Conservation (phyloP, 2,113 vertebrate genomes). For the Myotis lucifugus region DNA sequence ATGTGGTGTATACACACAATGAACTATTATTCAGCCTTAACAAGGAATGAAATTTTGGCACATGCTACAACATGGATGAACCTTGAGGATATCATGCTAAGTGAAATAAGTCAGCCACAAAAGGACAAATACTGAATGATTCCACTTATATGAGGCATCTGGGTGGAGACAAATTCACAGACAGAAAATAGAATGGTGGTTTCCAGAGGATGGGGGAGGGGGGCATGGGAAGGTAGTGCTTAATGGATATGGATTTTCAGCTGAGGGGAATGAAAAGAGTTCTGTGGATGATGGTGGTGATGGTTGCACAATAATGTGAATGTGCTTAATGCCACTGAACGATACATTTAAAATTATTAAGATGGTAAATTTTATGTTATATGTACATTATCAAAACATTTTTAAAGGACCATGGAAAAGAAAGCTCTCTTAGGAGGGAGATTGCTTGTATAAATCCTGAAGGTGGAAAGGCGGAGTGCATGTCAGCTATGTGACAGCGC, state of each 20-base stretch:
- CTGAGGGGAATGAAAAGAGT: neutral
- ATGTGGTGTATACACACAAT: neutral
- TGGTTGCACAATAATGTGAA: neutral
- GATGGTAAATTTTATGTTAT: neutral
- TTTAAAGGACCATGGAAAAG: neutral
- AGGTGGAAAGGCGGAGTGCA: too few species aligned
- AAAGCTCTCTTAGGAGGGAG: neutral
- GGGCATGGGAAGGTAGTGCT: neutral
- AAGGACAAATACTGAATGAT: neutral
- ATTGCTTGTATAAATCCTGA: neutral
- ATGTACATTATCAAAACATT: neutral
- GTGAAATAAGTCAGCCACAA: neutral
- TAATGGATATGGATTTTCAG: too few species aligned
- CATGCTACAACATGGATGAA: neutral
- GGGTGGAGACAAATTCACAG: neutral
- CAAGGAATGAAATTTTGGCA: neutral
- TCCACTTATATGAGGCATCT: neutral
- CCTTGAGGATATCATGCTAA: neutral
- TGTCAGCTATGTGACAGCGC: rapidly evolving
- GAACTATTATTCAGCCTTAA: neutral
- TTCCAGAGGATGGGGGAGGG: neutral
- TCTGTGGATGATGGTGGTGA: neutral
- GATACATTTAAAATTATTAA: neutral
- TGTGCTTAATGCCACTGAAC: neutral
- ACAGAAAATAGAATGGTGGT: neutral